phyloP scores from a whole-genome alignment of 2,797 vertebrate genomes.

The Acanthiza pusilla region DNA sequence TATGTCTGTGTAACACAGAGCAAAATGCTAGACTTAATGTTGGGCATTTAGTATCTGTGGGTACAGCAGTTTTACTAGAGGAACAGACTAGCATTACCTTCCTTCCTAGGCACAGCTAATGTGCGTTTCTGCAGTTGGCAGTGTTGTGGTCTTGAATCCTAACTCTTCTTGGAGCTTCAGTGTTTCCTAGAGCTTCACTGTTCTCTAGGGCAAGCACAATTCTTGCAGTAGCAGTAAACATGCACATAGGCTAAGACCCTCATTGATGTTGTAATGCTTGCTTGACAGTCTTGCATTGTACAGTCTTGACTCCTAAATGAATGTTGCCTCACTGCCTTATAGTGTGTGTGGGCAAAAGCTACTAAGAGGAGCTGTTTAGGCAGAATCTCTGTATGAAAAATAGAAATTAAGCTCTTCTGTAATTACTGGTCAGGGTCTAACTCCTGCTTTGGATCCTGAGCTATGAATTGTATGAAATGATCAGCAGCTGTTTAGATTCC shows the following conservation, averaged over 20 bases:
- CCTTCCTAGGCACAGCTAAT: neutral
- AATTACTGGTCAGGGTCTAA: neutral
- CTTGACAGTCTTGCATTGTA: neutral
- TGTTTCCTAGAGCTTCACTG: neutral
- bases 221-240: neutral
- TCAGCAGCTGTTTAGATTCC: neutral
- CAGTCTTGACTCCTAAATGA: neutral
- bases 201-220: neutral
- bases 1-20: neutral
- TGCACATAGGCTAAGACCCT: neutral
- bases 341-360: neutral
- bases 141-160: neutral
- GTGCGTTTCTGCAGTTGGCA: neutral
- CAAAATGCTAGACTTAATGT: neutral
- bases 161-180: neutral
- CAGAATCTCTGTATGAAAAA: neutral
- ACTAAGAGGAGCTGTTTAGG: neutral
- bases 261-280: neutral
- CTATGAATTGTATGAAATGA: neutral
- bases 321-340: neutral
- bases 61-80: neutral
- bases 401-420: neutral
- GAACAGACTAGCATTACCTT: neutral
- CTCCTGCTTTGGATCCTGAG: neutral
- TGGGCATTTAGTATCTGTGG: neutral